Percentiles rank a stretch among this genome's conserved stretches.
These are phyloP conservation scores for Cremastobaeus sp. DNA, from an alignment of 2,888 invertebrate species.

Conservation along the genomic window DNA sequence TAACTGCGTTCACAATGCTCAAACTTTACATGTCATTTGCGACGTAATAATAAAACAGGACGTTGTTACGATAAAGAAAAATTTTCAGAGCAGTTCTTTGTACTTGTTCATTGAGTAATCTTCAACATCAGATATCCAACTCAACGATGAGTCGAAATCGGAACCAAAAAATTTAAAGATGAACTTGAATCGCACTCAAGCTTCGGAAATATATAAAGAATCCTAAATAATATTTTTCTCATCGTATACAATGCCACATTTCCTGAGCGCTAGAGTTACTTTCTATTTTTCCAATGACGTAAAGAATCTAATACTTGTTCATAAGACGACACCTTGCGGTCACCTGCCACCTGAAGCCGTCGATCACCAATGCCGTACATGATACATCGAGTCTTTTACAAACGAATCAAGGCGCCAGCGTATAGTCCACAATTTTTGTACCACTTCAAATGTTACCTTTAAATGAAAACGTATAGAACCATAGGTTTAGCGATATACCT, in stretches of 20 bases:
- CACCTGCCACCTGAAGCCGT: conserved; percentile 15
- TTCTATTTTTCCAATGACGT: conserved; percentile 53
- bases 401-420: conserved; percentile 50
- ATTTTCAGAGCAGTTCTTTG: too few species aligned
- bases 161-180: too few species aligned
- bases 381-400: conserved; percentile 47
- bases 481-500: not conserved
- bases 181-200: too few species aligned
- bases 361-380: conserved; percentile 32
- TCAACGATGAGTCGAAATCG: too few species aligned
- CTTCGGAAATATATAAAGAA: too few species aligned
- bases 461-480: not conserved
- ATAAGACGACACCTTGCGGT: conserved; percentile 20
- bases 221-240: too few species aligned
- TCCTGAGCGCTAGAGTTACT: conserved; percentile 1
- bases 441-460: not conserved
- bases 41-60: too few species aligned
- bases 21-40: too few species aligned
- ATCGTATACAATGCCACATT: not conserved
- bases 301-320: conserved; percentile 49
- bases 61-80: too few species aligned
- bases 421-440: conserved; percentile 35
- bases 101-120: too few species aligned
- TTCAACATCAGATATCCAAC: too few species aligned
- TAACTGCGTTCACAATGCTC: too few species aligned